Evolutionary conservation across 2,113 vertebrate genomes (phyloP).

Genomic region (Craseonycteris thonglongyai): DNA sequence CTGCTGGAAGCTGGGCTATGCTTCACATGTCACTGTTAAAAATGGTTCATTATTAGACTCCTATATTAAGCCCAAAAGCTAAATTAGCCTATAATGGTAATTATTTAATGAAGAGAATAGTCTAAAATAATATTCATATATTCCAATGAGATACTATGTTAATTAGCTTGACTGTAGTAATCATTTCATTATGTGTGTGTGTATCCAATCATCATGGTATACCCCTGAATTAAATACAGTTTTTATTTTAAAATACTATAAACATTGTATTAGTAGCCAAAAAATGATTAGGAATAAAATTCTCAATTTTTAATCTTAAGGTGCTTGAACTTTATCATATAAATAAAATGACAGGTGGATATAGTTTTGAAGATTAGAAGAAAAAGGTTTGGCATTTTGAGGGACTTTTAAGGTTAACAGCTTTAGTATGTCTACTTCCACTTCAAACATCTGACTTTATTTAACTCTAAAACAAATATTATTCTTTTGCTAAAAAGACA

Average conservation of each 20-base stretch:
- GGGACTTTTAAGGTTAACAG: neutral
- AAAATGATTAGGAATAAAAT: neutral
- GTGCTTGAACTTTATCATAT: neutral
- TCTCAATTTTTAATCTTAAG: neutral
- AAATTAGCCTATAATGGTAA: neutral
- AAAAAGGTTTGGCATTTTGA: neutral
- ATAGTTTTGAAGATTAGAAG: neutral
- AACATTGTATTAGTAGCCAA: neutral
- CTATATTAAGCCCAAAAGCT: neutral
- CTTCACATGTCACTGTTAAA: neutral
- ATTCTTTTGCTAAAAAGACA: neutral
- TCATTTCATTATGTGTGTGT: neutral
- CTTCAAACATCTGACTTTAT: neutral
- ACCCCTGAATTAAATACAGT: neutral
- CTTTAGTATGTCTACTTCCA: neutral
- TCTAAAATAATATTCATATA: neutral
- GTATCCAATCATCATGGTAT: neutral
- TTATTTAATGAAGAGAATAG: neutral
- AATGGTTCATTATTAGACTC: neutral
- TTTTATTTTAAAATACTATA: neutral
- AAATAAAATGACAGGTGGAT: neutral
- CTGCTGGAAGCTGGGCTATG: neutral
- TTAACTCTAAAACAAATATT: neutral
- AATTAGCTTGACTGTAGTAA: neutral
- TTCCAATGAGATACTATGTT: neutral